A percentile compares a stretch with the other conserved stretches of the same genome.
Evolutionary conservation across 2,888 invertebrate species (phyloP).

Genomic region (Meiosimyza decipiens): DNA sequence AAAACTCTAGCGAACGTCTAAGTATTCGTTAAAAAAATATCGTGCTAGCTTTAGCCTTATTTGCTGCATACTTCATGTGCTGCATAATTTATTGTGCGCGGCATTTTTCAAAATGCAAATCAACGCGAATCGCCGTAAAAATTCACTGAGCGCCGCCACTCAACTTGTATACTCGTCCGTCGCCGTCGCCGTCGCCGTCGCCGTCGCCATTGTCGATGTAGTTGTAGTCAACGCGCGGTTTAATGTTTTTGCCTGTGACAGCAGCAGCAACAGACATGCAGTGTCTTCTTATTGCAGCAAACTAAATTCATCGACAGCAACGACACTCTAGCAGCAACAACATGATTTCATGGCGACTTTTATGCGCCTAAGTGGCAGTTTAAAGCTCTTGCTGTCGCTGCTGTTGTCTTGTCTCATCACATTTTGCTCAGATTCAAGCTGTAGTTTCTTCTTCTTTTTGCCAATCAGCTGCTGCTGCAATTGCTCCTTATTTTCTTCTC

Average conservation of each 20-base stretch:
- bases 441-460: not conserved
- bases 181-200: conserved; percentile 3
- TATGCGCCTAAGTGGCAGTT: conserved; percentile 24
- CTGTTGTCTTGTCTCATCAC: not conserved
- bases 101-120: conserved; percentile 31
- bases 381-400: not conserved
- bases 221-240: not conserved
- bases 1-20: too few relatives aligned
- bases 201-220: too few relatives aligned
- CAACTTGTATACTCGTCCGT: not conserved
- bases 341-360: conserved; percentile 7
- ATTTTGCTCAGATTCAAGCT: not conserved
- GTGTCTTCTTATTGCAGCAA: not conserved
- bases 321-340: not conserved
- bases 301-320: not conserved
- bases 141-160: conserved; percentile 16
- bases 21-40: too few relatives aligned
- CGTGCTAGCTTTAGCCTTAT: too few relatives aligned
- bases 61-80: conserved; percentile 5
- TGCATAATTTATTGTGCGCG: conserved; percentile 27
- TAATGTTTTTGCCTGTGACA: not conserved
- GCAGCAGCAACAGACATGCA: too few relatives aligned
- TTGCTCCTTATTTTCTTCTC: not conserved
- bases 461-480: not conserved
- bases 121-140: conserved; percentile 28